A percentile compares a stretch with the other conserved stretches of the same genome.
phyloP scores from a whole-genome alignment of 2,113 vertebrate species.

The Nanorana parkeri region DNA sequence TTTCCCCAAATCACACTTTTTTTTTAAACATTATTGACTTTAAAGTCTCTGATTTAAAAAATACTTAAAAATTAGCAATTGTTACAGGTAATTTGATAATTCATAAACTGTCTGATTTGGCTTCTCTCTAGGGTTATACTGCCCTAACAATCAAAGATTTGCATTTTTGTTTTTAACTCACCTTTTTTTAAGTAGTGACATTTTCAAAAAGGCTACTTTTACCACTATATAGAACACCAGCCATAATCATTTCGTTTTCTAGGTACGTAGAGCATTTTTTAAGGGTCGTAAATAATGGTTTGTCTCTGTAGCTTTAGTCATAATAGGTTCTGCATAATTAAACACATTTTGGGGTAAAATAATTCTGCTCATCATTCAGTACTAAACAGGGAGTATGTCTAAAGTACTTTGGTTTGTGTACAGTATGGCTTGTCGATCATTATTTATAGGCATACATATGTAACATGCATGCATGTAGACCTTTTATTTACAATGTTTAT shows the following conservation, averaged over 20 bases:
- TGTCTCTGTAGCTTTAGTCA: constrained; percentile 73
- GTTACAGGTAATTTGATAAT: too few species aligned
- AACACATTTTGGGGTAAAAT: constrained; percentile 78
- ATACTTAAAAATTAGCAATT: too few species aligned
- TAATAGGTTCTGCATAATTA: constrained; percentile 80
- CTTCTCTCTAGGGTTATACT: too few species aligned
- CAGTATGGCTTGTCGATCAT: not conserved
- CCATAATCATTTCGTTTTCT: constrained; percentile 64
- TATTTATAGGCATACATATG: not conserved
- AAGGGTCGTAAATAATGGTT: constrained; percentile 65
- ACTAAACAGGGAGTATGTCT: constrained; percentile 61
- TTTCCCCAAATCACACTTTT: not conserved
- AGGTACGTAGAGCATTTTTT: constrained; percentile 65
- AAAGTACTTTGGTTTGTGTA: not conserved
- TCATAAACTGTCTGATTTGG: too few species aligned
- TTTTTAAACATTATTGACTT: not conserved
- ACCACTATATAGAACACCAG: constrained; percentile 46
- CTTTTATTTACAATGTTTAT: too few species aligned
- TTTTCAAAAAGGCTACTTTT: constrained; percentile 33
- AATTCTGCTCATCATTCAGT: constrained; percentile 74
- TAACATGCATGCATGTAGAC: not conserved
- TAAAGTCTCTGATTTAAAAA: too few species aligned
- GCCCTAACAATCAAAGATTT: too few species aligned
- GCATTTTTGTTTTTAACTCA: not conserved
- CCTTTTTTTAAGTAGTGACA: too few species aligned